These are phyloP conservation scores for Zaprionus capensis DNA, from an alignment of 1,140 invertebrate genomes.

Conservation along the genomic window DNA sequence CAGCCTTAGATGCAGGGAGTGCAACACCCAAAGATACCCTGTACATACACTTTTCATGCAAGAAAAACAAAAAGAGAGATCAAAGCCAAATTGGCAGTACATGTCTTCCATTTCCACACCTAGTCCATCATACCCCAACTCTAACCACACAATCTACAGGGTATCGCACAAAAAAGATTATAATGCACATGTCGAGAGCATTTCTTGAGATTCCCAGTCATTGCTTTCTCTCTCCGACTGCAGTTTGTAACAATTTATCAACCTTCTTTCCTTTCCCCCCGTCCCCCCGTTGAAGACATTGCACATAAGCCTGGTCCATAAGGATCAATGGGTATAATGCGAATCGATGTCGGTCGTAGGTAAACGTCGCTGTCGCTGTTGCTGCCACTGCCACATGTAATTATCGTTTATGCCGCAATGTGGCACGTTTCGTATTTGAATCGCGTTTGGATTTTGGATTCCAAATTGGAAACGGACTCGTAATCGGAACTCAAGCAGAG, in stretches of 20 bases:
- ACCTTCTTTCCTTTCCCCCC: conserved; percentile 43
- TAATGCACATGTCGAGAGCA: conserved; percentile 49
- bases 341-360: conserved; percentile 62
- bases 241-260: conserved; percentile 70
- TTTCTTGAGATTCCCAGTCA: conserved; percentile 46
- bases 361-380: conserved; percentile 24
- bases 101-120: not conserved
- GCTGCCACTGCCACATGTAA: conserved; percentile 59
- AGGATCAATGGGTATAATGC: conserved; percentile 76
- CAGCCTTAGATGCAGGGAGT: too few species aligned
- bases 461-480: conserved; percentile 11
- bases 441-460: conserved; percentile 48
- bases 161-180: conserved; percentile 34
- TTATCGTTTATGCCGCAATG: conserved; percentile 77
- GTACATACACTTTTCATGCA: not conserved
- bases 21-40: not conserved
- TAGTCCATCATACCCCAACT: not conserved
- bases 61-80: too few species aligned
- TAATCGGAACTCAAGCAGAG: conserved; percentile 3
- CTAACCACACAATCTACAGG: not conserved
- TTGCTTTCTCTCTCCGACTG: conserved; percentile 59
- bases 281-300: conserved; percentile 12
- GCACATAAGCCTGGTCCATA: conserved; percentile 73
- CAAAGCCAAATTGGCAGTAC: too few species aligned
- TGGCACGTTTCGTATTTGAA: conserved; percentile 73